A percentile compares a stretch with the other conserved stretches of the same genome.
phyloP scores from a whole-genome alignment of 92 coral and sea anemone genomes.

The Heteractis magnifica region DNA sequence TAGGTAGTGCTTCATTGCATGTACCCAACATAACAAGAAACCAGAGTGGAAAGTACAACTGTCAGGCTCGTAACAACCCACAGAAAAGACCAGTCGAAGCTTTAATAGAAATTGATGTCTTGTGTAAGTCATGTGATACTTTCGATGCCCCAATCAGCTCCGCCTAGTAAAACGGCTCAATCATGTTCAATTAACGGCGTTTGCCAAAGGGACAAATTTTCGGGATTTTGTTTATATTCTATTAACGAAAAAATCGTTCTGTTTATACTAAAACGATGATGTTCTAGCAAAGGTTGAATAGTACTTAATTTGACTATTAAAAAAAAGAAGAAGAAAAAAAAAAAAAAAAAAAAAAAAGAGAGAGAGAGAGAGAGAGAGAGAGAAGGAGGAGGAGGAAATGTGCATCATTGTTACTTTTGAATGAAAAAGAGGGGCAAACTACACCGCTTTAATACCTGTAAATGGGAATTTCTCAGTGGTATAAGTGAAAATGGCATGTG shows the following conservation, averaged over 20 bases:
- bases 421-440: no score
- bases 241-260: no score
- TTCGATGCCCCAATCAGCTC: background rate
- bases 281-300: background rate
- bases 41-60: background rate
- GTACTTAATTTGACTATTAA: background rate
- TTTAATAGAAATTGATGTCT: background rate
- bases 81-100: background rate
- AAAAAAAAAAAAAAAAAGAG: background rate
- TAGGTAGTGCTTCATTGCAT: background rate
- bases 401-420: no score
- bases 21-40: background rate
- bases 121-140: background rate
- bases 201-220: no score
- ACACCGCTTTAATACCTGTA: no score
- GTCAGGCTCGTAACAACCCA: constrained; percentile 6
- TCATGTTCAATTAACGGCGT: no score
- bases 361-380: no score
- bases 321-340: background rate
- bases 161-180: no score
- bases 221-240: no score
- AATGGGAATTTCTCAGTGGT: no score
- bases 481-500: no score
- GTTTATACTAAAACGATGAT: no score
- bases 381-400: background rate